These are phyloP conservation scores for Rotaria sp. DNA, from an alignment of 2,888 invertebrate genomes.

Conservation along the genomic window DNA sequence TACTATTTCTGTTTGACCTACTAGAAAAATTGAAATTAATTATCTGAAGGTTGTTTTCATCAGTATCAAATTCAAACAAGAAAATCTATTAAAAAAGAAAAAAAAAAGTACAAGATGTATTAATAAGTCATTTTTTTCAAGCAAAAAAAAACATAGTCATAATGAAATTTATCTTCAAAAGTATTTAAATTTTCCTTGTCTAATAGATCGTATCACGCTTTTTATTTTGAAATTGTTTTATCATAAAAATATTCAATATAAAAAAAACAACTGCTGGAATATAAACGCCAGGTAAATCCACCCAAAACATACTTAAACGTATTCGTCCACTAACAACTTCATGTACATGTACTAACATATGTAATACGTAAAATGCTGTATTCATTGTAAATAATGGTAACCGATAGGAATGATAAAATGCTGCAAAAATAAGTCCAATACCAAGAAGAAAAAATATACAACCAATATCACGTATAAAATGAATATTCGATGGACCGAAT, in stretches of 20 bases:
- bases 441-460: not conserved
- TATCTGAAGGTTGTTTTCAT: not conserved
- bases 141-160: no score
- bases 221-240: not conserved
- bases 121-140: no score
- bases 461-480: constrained; percentile 23
- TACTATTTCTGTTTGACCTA: not conserved
- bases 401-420: not conserved
- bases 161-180: no score
- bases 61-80: no score
- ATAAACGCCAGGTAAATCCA: constrained; percentile 7
- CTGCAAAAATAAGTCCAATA: not conserved
- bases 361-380: not conserved
- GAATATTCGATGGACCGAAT: not conserved
- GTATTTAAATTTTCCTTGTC: no score
- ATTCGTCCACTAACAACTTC: constrained; percentile 30
- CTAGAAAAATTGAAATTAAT: not conserved
- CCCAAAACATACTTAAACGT: not conserved
- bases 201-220: no score
- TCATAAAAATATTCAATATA: constrained; percentile 2
- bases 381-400: constrained; percentile 27
- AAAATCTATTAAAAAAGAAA: not conserved
- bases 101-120: not conserved
- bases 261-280: not conserved
- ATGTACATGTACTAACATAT: not conserved